These are phyloP conservation scores for Florisuga fusca DNA, from an alignment of 2,797 vertebrate species.

Conservation along the genomic window DNA sequence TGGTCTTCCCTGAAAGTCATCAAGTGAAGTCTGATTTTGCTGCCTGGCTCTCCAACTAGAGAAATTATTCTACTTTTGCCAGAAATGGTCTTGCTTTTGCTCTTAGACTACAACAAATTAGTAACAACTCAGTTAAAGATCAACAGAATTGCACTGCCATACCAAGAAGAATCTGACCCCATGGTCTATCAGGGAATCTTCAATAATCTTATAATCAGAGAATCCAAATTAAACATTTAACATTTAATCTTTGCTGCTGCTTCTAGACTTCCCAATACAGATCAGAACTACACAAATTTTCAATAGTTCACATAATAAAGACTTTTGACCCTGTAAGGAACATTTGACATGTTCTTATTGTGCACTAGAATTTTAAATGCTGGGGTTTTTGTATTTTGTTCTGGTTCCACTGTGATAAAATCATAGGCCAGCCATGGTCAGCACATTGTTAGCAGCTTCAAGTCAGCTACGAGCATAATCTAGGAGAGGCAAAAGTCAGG, in stretches of 20 bases:
- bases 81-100: neutral
- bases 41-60: neutral
- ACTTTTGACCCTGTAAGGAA: neutral
- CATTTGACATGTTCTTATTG: neutral
- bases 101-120: neutral
- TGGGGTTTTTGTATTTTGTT: neutral
- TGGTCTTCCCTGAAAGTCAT: neutral
- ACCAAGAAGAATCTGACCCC: neutral
- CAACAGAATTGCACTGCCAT: neutral
- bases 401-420: no score
- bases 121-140: neutral
- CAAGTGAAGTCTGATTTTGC: neutral
- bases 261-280: neutral
- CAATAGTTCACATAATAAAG: neutral
- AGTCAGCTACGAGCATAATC: no score
- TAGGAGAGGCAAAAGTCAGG: no score
- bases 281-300: neutral
- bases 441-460: no score
- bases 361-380: neutral
- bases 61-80: neutral
- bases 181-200: neutral
- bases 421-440: no score
- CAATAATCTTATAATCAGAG: constrained; percentile 10
- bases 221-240: constrained; percentile 22
- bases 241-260: neutral